Base-by-base conservation (phyloP, 2,888 invertebrate genomes). In the Perizoma flavofasciatum region DNA sequence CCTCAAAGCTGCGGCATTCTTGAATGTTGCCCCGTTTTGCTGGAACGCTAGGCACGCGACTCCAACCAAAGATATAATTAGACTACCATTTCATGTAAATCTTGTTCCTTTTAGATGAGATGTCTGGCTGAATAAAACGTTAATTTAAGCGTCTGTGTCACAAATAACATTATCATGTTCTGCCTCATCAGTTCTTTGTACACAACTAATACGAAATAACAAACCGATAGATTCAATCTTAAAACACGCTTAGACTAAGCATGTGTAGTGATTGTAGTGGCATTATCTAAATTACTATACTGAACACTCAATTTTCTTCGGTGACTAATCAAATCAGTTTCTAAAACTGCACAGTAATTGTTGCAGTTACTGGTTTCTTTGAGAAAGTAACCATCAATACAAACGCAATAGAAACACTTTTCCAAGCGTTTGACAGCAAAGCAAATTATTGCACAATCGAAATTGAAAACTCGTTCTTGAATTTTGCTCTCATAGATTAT, bases 51-150 rank as follows among this genome's bases (percentile, higher is more conserved):
- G 81, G 85, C 80, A 85, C 71, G 88, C 85, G 82, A 78, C 82
- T 73, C 71, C 79, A 71, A 74, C 72, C 74, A 73, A 66, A 72
- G 79, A 70, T 88, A 89, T 85, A 85, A 88, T 89, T 89, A 89
- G 88, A 84, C 74, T 69, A 75, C 71, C 77, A 74, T 77, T 77
- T 79, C 80, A 70, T 73, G 76, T 79, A 75, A 78, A 81, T 75
- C 72, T 75, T 79, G 75, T 72, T 74, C 77, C 73, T 78, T 78
- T 77, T 75, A 68, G 70, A 73, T 69, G 71, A 68, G 58, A 63
- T 55, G 66, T 52, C 58, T 61, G 69, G 47, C 63, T 67, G 55
- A 66, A 67, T 67, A 67, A 64, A 66, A 63, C 56, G 62, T 67
- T 69, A 66, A 64, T 66, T 62, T 60, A 66, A 68, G 55, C 57